Evolutionary conservation across 1,140 invertebrate species (phyloP), one percentile per base, ranked within the genome.

Genomic region (Leptinotarsa texana): DNA sequence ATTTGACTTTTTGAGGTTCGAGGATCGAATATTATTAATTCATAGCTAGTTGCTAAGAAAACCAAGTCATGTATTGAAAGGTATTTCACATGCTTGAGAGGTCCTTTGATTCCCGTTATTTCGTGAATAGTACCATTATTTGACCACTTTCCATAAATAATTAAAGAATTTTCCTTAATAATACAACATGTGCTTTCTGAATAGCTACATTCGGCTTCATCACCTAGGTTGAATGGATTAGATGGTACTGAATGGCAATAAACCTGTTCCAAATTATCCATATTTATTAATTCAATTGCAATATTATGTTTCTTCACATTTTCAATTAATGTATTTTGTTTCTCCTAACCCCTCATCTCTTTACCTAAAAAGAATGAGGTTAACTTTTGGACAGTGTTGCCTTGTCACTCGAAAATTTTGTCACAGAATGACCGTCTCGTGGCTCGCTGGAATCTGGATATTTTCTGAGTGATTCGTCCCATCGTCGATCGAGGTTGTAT

Each of bases 31-130:
- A 69, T 24, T 33, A 74, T 69, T 1, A 74, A 21, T 15, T 63
- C 66, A 47, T 47, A 47, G 33, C 69, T 67, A 27, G 76, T 77
- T 5, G 76, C 76, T 3, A 77, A 69, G 47, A 75, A 77, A 61
- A 77, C 61, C 21, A 73, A 24, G 24, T 77, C 67, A 67, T 66
- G 69, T n/a, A 73, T 61, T 13, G 51, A 63, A 18, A 77, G 21
- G 22, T 69, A 77, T 6, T 49, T 70, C 8, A 77, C 42, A 42
- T 77, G 27, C 15, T 62, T 18, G 8, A 69, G 21, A n/a, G 17
- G 15, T 11, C 17, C 49, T 15, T 18, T 51, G 18, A 47, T 51
- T 70, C 33, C 49, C 11, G 18, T 27, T 17, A 70, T 70, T 21
- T 51, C 21, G 21, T 70, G 48, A 51, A 47, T 47, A 27, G 24